Evolutionary conservation across 2,888 invertebrate species (phyloP), one percentile per base, ranked within the genome.

Genomic region (Cenopis cana): DNA sequence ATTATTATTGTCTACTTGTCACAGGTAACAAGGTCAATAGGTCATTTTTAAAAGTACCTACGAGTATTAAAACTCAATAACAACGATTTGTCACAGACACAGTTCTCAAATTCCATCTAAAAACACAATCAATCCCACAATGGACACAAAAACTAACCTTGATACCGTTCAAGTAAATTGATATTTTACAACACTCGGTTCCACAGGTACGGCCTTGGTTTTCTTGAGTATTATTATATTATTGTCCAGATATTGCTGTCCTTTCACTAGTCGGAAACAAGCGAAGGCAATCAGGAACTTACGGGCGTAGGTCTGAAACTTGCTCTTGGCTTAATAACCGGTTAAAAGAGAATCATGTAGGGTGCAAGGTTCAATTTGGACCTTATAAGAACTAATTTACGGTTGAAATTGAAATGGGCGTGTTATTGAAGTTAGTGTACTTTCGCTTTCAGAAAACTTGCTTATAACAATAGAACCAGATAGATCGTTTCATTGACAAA

Each of bases 181-280:
- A 59, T 57, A 52, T 70, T 65, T 70, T 64, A 69, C 59, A 29
- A 59, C 59, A 65, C 18, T 68, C 36, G 20, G 59, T 70, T 70
- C 65, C 65, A 70, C 70, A 60, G n/a, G 66, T 55, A 57, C 29
- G 64, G 62, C 71, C 73, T 71, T 68, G 64, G 36, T 66, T 68
- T 36, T 61, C 66, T 61, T 24, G 29, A 56, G 64, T 1, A n/a
- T 56, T 67, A 55, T 70, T 29, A 29, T 49, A 61, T 69, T 71
- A 69, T 75, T 77, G 70, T 77, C 69, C 69, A 74, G 73, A 77
- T 76, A 75, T 73, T 24, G 56, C 74, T 75, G 76, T 78, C 89
- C 89, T 89, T 89, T 89, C 89, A 88, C 89, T 76, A 57, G 59
- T n/a, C 75, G 78, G 81, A 80, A 82, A 80, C 75, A 69, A 76